Evolutionary conservation across 2,888 invertebrate genomes (phyloP).

Genomic region (Frankliniella fusca): DNA sequence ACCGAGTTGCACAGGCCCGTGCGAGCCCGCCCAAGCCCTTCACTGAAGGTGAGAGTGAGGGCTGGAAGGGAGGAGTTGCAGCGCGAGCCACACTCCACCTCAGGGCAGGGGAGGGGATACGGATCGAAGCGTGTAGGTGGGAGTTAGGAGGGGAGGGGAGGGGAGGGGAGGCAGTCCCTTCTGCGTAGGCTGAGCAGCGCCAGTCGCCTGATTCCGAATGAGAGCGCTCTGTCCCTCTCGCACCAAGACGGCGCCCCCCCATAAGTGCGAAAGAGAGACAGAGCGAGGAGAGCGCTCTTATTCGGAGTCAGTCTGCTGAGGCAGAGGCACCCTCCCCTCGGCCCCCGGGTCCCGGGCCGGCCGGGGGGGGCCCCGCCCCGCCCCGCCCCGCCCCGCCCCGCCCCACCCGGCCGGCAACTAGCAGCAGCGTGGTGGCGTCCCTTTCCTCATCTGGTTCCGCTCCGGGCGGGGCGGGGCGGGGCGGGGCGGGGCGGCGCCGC

Average conservation of each 20-base stretch:
- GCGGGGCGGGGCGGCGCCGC: too few relatives aligned
- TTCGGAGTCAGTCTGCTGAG: too few relatives aligned
- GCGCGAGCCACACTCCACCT: not conserved
- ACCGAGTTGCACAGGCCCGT: not conserved
- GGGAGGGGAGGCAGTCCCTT: not conserved
- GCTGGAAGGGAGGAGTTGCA: not conserved
- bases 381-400: not conserved
- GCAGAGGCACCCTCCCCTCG: too few relatives aligned
- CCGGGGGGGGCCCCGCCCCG: not conserved
- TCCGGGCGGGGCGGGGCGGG: too few relatives aligned
- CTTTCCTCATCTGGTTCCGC: too few relatives aligned
- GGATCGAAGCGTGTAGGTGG: constrained; percentile 19
- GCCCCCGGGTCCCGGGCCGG: not conserved
- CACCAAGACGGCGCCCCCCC: too few relatives aligned
- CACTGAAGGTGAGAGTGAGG: constrained; percentile 10
- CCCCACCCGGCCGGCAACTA: too few relatives aligned
- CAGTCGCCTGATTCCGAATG: too few relatives aligned
- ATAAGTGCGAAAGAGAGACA: too few relatives aligned
- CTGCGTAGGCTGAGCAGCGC: not conserved
- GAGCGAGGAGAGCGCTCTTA: too few relatives aligned
- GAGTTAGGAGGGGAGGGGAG: not conserved
- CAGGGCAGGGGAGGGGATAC: not conserved
- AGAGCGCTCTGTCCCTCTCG: too few relatives aligned
- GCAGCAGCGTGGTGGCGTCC: too few relatives aligned
- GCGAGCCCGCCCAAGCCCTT: not conserved